Evolutionary conservation across 2,113 vertebrate species (phyloP), one percentile per base, ranked within the genome.

Genomic region (Xiphophorus maculatus): DNA sequence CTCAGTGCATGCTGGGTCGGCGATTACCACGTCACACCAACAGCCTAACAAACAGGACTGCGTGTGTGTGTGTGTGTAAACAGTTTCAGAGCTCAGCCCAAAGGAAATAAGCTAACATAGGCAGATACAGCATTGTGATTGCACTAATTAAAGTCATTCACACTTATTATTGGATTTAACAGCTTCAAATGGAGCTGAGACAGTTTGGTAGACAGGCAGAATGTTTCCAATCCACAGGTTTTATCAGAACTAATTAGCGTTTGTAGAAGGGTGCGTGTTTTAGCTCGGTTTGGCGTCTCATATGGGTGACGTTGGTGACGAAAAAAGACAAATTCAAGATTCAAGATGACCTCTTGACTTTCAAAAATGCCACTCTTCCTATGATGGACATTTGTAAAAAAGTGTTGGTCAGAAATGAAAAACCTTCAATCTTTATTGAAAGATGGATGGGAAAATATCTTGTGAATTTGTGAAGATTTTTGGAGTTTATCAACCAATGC

Each of bases 1-100:
- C 92, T 96, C 93, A 83, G 87, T 88, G 92, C 95, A 93, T 87
- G 95, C 96, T 94, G 96, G 76, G 96, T 88, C 66, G 80, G 90
- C 82, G 89, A 95, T 96, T 95, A 93, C 87, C 91, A 94, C 80
- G 85, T 93, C 91, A 77, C 85, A 82, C 70, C 72, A 61, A 69
- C 69, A 48, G 77, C 74, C 83, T 30, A 71, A 85, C 79, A 90
- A 81, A 88, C 89, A 40, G 9, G n/a, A 64, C 33, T 66, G 68
- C 48, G 66, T 73, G 65, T 78, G 67, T 73, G 66, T 63, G 66
- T 82, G 69, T 84, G 67, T 77, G 77, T 73, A 85, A 89, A 89
- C 82, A 86, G 74, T 81, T 79, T 69, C 64, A 40, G 51, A 73
- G 83, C 80, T 74, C 67, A 74, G 82, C 84, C 80, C 48, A 66